These are phyloP conservation scores for Lordiphosa mommai DNA, from an alignment of 1,140 invertebrate species.

Conservation along the genomic window DNA sequence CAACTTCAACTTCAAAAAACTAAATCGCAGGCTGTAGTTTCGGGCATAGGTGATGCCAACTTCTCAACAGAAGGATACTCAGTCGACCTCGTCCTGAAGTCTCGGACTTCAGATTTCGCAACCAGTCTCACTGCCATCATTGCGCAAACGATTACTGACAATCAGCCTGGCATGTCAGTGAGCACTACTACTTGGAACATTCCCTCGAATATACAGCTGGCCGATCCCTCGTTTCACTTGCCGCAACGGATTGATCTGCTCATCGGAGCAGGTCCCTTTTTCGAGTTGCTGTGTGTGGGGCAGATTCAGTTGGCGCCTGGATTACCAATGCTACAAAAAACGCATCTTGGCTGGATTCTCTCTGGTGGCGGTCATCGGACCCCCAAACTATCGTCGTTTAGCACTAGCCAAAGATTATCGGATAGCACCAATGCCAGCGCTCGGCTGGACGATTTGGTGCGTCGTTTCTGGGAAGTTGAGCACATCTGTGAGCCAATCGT, in stretches of 20 bases:
- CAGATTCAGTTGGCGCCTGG: neutral
- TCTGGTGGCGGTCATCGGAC: neutral
- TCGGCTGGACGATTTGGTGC: neutral
- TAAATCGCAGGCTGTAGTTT: neutral
- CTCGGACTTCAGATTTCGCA: neutral
- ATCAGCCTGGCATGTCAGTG: too few species aligned
- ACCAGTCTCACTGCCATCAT: neutral
- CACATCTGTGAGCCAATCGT: neutral
- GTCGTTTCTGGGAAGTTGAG: neutral
- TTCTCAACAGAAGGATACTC: neutral
- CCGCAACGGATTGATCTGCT: neutral
- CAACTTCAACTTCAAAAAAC: neutral
- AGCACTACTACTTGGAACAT: too few species aligned
- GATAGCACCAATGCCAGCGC: neutral
- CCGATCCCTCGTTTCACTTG: neutral
- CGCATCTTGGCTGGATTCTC: neutral
- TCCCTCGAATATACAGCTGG: too few species aligned
- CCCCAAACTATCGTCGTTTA: neutral
- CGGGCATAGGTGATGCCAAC: neutral
- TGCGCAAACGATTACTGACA: neutral
- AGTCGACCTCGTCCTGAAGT: neutral
- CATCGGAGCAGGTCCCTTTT: neutral
- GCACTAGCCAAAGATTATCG: neutral
- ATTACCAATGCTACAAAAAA: neutral
- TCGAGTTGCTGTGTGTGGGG: neutral